Base-by-base conservation (phyloP, 2,797 vertebrate genomes). In the Acomys russatus region DNA sequence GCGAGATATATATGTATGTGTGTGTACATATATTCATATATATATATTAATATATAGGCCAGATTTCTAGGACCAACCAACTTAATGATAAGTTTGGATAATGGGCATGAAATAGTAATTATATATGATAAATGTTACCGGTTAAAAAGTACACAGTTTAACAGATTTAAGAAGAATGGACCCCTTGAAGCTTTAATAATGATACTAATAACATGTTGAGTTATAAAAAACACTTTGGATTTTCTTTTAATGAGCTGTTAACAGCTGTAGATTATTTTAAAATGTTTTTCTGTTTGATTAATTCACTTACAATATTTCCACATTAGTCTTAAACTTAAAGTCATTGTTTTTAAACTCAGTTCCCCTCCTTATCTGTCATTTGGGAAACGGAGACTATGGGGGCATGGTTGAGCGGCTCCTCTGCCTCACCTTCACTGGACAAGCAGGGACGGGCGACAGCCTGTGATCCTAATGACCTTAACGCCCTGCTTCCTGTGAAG, bases 401-500 rank as follows among this genome's bases (percentile, higher is more conserved):
- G 44, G 54, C 74, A 33, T 74, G 35, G 18, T 28, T 33, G 10
- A 33, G 23, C 77, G 88, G 80, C 56, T 83, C 15, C 51, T 92
- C 2, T 54, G 44, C 76, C 83, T 93, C 51, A 38, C 49, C 30
- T 30, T 83, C 25, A 68, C 71, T 96, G 92, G 44, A 93, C 73
- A 91, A 80, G 70, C 33, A 90, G 94, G 85, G 35, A 22, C 59
- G 77, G 90, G 73, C 63, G 9, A 49, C 30, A 87, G 11, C 35
- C 11, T 80, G 79, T 73, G 84, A 96, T 95, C 23, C 35, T 71
- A 61, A 91, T n/a, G 15, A 83, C 17, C 12, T 30, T 91, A 94
- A 73, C 33, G 91, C 93, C 85, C 93, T 85, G 30, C 35, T 92
- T 94, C 85, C 93, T 85, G 30, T 82, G 61, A 89, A 88, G 93